Percentiles rank a stretch among this genome's conserved stretches.
Evolutionary conservation across 2,113 vertebrate species (phyloP).

Genomic region (Motacilla tschutschensis): DNA sequence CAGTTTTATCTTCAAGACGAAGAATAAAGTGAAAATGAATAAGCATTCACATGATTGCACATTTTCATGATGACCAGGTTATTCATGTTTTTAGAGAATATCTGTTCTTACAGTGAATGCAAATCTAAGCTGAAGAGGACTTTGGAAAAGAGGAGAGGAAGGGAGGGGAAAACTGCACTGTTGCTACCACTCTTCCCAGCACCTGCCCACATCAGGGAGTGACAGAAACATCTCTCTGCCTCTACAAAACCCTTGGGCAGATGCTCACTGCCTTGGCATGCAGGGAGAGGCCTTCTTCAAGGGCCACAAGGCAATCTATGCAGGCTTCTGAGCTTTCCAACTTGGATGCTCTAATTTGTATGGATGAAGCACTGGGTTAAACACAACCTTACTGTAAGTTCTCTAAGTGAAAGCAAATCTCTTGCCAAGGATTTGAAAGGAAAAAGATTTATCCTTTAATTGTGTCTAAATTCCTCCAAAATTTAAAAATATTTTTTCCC

Average conservation of each 20-base stretch:
- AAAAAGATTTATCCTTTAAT: not conserved
- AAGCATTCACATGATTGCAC: not conserved
- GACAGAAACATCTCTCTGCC: not conserved
- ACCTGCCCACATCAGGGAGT: not conserved
- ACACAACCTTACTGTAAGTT: not conserved
- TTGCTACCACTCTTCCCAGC: not conserved
- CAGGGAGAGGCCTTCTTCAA: not conserved
- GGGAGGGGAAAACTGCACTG: fast-evolving
- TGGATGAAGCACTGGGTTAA: not conserved
- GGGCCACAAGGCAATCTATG: not conserved
- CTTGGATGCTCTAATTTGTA: not conserved
- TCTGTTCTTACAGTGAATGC: not conserved
- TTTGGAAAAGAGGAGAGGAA: not conserved
- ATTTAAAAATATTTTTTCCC: not conserved
- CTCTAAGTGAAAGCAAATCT: not conserved
- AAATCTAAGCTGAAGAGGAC: not conserved
- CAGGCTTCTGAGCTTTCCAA: not conserved
- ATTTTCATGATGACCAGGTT: not conserved
- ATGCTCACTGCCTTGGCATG: not conserved
- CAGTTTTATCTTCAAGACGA: not conserved
- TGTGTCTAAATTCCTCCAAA: not conserved
- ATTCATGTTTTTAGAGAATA: not conserved
- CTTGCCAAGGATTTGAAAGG: not conserved
- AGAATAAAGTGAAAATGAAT: not conserved
- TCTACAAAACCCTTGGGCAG: not conserved